These are phyloP conservation scores for Anguilla rostrata DNA, from an alignment of 2,113 vertebrate species.

Conservation along the genomic window DNA sequence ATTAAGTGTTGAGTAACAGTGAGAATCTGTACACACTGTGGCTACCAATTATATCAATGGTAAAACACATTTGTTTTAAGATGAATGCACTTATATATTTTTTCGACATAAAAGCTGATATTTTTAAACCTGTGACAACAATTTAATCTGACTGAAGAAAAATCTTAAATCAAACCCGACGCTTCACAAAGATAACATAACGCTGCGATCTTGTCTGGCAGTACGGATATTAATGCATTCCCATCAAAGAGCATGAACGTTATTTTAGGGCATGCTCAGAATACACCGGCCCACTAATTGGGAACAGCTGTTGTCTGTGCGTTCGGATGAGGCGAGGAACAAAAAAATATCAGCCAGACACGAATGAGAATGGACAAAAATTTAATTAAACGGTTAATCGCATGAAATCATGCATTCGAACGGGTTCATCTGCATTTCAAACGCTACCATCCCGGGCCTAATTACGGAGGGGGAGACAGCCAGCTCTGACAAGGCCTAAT, in stretches of 20 bases:
- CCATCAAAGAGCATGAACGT: neutral
- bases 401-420: conserved; percentile 21
- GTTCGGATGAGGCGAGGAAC: neutral
- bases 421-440: conserved; percentile 30
- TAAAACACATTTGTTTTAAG: neutral
- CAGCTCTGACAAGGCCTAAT: conserved; percentile 22
- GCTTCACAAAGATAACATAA: conserved; percentile 1
- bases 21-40: no score
- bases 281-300: neutral
- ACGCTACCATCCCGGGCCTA: neutral
- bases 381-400: neutral
- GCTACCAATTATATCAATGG: no score
- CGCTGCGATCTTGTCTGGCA: neutral
- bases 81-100: neutral
- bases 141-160: neutral
- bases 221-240: conserved; percentile 6
- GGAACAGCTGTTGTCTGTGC: neutral
- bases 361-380: neutral
- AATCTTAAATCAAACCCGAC: conserved; percentile 13
- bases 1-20: no score
- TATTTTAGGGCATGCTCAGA: neutral
- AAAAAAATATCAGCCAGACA: neutral
- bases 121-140: neutral
- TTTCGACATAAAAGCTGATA: neutral
- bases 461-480: conserved; percentile 22